Conservation (phyloP, 2,888 invertebrate genomes). For the Buathra laborator region DNA sequence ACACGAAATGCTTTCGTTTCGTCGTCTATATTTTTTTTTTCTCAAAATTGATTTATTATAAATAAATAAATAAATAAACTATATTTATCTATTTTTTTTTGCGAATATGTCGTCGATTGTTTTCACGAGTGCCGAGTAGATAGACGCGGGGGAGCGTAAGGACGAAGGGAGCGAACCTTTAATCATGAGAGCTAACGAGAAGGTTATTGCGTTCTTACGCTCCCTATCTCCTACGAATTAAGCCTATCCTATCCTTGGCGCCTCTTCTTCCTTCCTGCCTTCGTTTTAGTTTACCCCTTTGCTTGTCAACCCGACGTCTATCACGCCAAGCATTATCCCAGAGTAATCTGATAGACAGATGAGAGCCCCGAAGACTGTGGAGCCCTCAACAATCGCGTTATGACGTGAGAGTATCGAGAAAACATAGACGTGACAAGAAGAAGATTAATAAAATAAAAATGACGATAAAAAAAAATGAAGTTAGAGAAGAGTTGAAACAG, state of each 20-base stretch:
- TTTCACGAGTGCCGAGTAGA: background rate
- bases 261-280: constrained; percentile 37
- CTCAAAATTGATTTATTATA: background rate
- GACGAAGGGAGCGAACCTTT: constrained; percentile 43
- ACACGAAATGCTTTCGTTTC: too few relatives aligned
- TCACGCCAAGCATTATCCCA: constrained; percentile 60
- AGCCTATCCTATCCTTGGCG: constrained; percentile 17
- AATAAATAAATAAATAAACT: too few relatives aligned
- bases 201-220: constrained; percentile 69
- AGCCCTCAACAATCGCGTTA: constrained; percentile 63
- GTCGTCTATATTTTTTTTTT: too few relatives aligned
- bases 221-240: constrained; percentile 60
- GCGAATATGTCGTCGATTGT: too few relatives aligned
- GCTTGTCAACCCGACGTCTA: constrained; percentile 51
- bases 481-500: background rate
- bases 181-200: constrained; percentile 70
- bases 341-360: constrained; percentile 65
- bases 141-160: background rate
- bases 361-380: constrained; percentile 40
- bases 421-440: constrained; percentile 30
- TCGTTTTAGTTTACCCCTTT: constrained; percentile 19
- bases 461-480: background rate
- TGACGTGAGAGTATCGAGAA: constrained; percentile 39
- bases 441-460: constrained; percentile 1
- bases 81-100: background rate